phyloP scores from a whole-genome alignment of 53 echinoderm and acorn worm genomes.

The Stichopus horrens region DNA sequence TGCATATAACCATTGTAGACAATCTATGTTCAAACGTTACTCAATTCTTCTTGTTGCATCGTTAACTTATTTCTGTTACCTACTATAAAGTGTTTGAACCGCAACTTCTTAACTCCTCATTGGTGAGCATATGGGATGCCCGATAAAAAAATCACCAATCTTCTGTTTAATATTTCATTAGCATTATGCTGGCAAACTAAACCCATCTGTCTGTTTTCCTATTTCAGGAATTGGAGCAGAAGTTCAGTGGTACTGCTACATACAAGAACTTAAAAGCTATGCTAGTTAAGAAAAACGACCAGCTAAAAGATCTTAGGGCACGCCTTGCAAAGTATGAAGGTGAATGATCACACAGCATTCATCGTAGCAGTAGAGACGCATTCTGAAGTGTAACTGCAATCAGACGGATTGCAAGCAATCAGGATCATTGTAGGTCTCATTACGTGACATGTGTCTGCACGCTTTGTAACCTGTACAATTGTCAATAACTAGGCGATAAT shows the following conservation, averaged over 20 bases:
- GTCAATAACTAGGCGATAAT: neutral
- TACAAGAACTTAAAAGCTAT: constrained; percentile 94
- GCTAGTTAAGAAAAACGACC: constrained; percentile 96
- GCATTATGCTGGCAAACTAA: no score
- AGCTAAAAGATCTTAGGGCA: constrained; percentile 74
- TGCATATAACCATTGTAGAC: no score
- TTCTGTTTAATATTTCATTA: no score
- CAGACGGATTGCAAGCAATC: neutral
- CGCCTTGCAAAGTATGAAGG: constrained; percentile 73
- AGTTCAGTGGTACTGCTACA: constrained; percentile 93
- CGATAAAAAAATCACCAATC: no score
- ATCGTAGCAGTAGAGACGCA: neutral
- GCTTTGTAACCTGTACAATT: neutral
- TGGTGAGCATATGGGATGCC: no score
- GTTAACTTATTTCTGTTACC: no score
- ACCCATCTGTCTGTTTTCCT: neutral
- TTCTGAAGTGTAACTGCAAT: neutral
- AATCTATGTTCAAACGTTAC: no score
- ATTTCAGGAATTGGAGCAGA: constrained; percentile 86
- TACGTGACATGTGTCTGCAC: neutral
- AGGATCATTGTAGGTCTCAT: neutral
- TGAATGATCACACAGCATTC: constrained; percentile 53
- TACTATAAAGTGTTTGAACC: no score
- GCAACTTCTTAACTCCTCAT: no score
- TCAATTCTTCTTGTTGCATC: no score